Base-by-base conservation (phyloP, 1,140 invertebrate species). In the Stratiolaelaps scimitus region DNA sequence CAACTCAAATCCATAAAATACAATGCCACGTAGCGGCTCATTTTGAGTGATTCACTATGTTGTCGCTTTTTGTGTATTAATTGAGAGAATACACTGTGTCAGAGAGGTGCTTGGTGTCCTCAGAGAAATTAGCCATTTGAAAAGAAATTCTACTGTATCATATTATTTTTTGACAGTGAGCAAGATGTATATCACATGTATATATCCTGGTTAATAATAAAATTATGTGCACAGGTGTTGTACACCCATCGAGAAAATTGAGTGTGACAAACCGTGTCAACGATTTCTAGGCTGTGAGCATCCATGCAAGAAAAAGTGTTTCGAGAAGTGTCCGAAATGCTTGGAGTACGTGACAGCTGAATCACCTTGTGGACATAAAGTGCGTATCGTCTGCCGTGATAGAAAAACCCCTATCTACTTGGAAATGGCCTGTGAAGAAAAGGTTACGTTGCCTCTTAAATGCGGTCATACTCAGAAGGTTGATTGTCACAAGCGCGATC, bases 291-390 rank as follows among this genome's bases (percentile, higher is more conserved):
- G 1, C 17, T 71, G 69, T 65, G 66, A 67, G 19, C 70, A 71
- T 64, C 40, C 20, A 17, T 71, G 69, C 47, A n/a, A 17, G 34
- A 70, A 66, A 7, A 20, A 2, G 13, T 71, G 70, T 26, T 20
- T 29, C 23, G 30, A 60, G 10, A 13, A 20, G 13, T 70, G 68
- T 26, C 20, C 34, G 23, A 43, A 47, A 48, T 71, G 70, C 43
- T 45, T 43, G 19, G 40, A 67, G 64, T 60, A n/a, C 29, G 26
- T 69, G 1, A 34, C 1, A 10, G 15, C 44, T 34, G 64, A 46
- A 44, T 60, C 66, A 47, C 7, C n/a, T 17, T 71, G 70, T 67
- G 67, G 69, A 17, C 70, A 71, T 45, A 48, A n/a, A 7, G 53
- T 68, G 6, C 17, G 23, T 20, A 43, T 71, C 30, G 23, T 43